Conservation (phyloP, 92 coral and sea anemone genomes). For the Diadumene lineata region DNA sequence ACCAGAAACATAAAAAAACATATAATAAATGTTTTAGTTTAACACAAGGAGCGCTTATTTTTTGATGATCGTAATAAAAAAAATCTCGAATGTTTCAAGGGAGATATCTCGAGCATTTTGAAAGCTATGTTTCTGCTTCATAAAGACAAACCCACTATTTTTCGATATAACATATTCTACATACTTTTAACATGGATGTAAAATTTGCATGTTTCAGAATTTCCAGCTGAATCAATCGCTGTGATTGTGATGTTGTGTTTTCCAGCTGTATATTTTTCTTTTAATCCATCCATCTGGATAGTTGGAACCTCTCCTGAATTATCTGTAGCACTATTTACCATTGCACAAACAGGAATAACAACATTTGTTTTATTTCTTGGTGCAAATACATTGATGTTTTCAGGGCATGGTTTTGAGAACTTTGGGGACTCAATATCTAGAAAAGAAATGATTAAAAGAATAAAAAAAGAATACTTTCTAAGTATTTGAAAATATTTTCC, state of each 20-base stretch:
- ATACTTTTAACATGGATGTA: conserved; percentile 51
- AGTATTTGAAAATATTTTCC: too few species aligned
- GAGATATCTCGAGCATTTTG: not conserved
- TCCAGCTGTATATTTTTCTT: conserved; percentile 34
- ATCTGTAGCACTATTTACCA: conserved; percentile 60
- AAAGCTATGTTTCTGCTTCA: not conserved
- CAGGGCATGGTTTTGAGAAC: conserved; percentile 52
- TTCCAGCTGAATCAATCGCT: conserved; percentile 57
- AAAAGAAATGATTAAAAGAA: not conserved
- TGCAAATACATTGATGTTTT: conserved; percentile 43
- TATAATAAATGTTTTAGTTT: not conserved
- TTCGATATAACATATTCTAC: not conserved
- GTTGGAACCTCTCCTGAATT: conserved; percentile 53
- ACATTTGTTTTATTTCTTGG: conserved; percentile 37
- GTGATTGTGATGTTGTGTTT: conserved; percentile 38
- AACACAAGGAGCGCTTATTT: too few species aligned
- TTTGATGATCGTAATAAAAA: too few species aligned
- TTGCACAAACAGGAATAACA: conserved; percentile 43
- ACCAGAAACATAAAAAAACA: not conserved
- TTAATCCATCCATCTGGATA: conserved; percentile 19
- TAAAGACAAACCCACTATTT: too few species aligned
- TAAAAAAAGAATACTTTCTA: not conserved
- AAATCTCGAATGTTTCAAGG: too few species aligned
- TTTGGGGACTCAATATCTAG: conserved; percentile 53
- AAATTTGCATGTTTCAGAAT: conserved; percentile 45